Percentiles rank a stretch among this genome's conserved stretches.
phyloP scores from a whole-genome alignment of 2,797 vertebrate genomes.

The Pogonophryne albipinna region DNA sequence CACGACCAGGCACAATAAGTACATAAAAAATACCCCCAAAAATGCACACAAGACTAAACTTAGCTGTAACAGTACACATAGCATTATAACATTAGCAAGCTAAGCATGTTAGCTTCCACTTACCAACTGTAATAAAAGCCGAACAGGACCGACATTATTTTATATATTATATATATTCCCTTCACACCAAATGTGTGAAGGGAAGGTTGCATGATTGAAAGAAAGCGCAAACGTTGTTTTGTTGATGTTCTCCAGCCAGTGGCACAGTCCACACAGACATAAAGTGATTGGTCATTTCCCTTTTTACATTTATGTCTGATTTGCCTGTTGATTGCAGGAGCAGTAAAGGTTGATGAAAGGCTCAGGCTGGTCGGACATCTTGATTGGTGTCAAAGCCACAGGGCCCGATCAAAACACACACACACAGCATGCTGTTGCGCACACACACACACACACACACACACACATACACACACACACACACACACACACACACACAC shows the following conservation, averaged over 20 bases:
- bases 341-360: slow-evolving; percentile 41
- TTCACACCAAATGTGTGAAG: no score
- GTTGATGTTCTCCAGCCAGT: background rate
- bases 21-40: no score
- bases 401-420: slow-evolving; percentile 15
- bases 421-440: no score
- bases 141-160: background rate
- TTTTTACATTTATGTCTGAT: slow-evolving; percentile 16
- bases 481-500: no score
- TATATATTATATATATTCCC: no score
- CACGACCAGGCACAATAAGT: no score
- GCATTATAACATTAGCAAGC: background rate
- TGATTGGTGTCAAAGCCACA: slow-evolving; percentile 45
- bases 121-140: background rate
- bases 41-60: no score
- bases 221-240: background rate
- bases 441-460: no score
- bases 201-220: background rate
- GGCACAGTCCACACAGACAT: background rate
- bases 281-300: slow-evolving; percentile 23
- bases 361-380: slow-evolving; percentile 38
- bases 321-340: slow-evolving; percentile 58
- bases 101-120: background rate
- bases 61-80: no score
- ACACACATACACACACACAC: background rate